Evolutionary conservation across 2,888 invertebrate genomes (phyloP).

Genomic region (Idaea aversata): DNA sequence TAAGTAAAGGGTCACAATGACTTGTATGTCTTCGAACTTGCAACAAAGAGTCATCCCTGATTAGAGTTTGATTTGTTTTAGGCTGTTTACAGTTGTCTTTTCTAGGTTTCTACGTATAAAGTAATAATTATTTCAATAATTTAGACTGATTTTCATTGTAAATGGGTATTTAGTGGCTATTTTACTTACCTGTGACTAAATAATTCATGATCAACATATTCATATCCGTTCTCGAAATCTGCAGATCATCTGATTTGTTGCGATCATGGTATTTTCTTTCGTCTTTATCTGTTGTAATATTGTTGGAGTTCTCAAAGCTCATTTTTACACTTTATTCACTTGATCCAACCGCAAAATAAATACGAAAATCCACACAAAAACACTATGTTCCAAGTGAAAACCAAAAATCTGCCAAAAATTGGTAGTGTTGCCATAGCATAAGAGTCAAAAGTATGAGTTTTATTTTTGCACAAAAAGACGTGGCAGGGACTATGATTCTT

Average conservation of each 20-base stretch:
- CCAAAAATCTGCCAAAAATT: neutral
- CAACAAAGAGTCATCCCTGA: neutral
- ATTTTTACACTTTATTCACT: slow-evolving; percentile 38
- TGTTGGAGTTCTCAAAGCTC: slow-evolving; percentile 64
- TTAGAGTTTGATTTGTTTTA: neutral
- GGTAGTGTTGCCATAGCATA: neutral
- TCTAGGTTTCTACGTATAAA: neutral
- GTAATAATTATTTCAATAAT: neutral
- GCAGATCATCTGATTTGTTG: slow-evolving; percentile 86
- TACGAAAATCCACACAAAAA: neutral
- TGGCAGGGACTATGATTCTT: too few relatives aligned
- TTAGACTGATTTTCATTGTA: neutral
- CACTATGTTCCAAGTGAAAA: neutral
- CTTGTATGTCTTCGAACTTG: neutral
- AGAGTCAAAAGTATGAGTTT: neutral
- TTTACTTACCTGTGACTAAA: slow-evolving; percentile 91
- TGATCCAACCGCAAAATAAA: slow-evolving; percentile 10
- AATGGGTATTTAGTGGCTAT: neutral
- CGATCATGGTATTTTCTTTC: slow-evolving; percentile 84
- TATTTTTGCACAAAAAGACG: neutral
- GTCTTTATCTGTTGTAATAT: slow-evolving; percentile 60
- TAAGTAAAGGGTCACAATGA: neutral
- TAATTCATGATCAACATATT: slow-evolving; percentile 99
- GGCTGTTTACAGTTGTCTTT: neutral
- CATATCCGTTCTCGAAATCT: slow-evolving; percentile 95